Evolutionary conservation across 2,113 vertebrate species (phyloP).

Genomic region (Nothobranchius kuhntae): DNA sequence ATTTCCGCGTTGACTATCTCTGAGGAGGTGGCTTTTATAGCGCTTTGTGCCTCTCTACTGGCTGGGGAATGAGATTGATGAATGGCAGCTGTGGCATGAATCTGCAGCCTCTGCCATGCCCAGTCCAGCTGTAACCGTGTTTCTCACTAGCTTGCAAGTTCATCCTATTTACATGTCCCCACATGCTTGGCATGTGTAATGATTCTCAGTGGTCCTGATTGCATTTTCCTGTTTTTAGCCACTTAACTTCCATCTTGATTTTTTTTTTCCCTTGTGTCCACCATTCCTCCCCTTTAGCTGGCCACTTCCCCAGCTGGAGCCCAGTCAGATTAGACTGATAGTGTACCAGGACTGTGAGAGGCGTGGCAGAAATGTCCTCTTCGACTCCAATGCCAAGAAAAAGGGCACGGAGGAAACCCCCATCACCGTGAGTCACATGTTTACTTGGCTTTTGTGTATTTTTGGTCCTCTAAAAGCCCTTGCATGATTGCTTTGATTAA

Average conservation of each 20-base stretch:
- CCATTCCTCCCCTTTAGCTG: slow-evolving; percentile 78
- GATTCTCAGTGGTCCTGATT: not conserved
- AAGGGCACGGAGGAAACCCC: slow-evolving; percentile 87
- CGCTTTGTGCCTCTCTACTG: slow-evolving; percentile 5
- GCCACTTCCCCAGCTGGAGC: slow-evolving; percentile 93
- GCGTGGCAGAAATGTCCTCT: slow-evolving; percentile 94
- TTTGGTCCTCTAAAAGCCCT: not conserved
- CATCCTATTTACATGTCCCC: slow-evolving; percentile 13
- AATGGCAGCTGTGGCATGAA: slow-evolving; percentile 37
- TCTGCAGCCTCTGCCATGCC: not conserved
- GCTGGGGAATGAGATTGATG: slow-evolving; percentile 22
- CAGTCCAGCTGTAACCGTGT: slow-evolving; percentile 19
- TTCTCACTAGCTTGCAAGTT: slow-evolving; percentile 27
- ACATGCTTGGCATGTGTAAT: not conserved
- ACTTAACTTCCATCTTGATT: not conserved
- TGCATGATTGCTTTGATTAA: not conserved
- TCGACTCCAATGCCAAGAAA: slow-evolving; percentile 93
- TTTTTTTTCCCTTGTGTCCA: not conserved
- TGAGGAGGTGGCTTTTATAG: not conserved
- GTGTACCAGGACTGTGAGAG: slow-evolving; percentile 98
- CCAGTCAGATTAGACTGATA: slow-evolving; percentile 94
- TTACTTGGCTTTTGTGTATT: not conserved
- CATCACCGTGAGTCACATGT: slow-evolving; percentile 83
- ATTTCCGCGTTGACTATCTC: not conserved
- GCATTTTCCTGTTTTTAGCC: not conserved